Evolutionary conservation across 2,113 vertebrate genomes (phyloP).

Genomic region (Mionectes macconnelli): DNA sequence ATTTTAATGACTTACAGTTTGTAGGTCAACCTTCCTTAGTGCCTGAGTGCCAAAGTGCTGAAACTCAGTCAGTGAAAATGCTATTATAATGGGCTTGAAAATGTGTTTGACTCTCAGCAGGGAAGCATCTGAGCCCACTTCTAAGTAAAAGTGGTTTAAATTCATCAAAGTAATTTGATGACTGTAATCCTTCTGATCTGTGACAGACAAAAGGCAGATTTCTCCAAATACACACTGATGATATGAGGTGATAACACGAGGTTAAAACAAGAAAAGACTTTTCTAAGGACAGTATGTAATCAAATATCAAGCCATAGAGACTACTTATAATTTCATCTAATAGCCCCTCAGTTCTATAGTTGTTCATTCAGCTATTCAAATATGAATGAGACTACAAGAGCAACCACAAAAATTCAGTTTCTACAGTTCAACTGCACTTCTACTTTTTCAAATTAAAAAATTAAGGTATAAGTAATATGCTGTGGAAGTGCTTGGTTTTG

Average conservation of each 20-base stretch:
- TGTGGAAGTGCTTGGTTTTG: background rate
- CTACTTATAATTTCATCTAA: background rate
- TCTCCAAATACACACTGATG: background rate
- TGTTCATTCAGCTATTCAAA: background rate
- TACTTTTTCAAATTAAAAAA: background rate
- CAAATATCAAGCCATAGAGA: background rate
- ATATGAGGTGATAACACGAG: background rate
- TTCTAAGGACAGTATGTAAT: background rate
- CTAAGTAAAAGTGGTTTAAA: conserved; percentile 14
- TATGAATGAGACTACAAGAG: background rate
- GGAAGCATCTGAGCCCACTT: background rate
- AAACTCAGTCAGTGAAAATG: background rate
- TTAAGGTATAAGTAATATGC: background rate
- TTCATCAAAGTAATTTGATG: conserved; percentile 10
- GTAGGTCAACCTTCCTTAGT: conserved; percentile 39
- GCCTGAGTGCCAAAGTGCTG: background rate
- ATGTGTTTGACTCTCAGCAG: background rate
- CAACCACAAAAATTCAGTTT: background rate
- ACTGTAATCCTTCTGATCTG: background rate
- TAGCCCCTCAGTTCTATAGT: background rate
- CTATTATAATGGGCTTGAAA: background rate
- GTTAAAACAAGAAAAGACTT: background rate
- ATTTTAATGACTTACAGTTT: conserved; percentile 41
- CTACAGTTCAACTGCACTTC: background rate
- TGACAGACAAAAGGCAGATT: background rate